Base-by-base conservation (phyloP, 2,113 vertebrate genomes). In the Haplochromis burtoni region DNA sequence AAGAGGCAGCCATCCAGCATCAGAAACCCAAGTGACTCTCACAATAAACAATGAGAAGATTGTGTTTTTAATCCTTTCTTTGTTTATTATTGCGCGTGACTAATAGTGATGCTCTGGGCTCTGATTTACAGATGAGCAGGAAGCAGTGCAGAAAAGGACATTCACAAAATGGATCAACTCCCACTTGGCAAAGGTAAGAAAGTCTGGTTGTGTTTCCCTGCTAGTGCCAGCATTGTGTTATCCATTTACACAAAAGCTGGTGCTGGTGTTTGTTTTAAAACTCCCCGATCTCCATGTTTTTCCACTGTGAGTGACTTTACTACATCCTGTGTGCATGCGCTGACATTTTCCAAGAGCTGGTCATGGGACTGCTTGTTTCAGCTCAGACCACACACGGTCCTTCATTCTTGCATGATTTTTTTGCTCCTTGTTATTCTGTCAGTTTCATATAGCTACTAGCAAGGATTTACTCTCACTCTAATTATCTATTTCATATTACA, bases 161-260 rank as follows among this genome's bases (percentile, higher is more conserved):
- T 99, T 99, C 93, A 99, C 99, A 9, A 99, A 99, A 96, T 99
- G 99, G 99, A 99, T 99, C 97, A 99, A 99, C 94, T 98, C 98
- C 94, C 98, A 99, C 91, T 96, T 99, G 96, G 97, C 97, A 88
- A 99, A 99, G 99, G 98, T 99, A 97, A 97, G 93, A 35, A 4
- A 86, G 84, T 82, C 81, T 80, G 84, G 63, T 88, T 90, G 59
- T 66, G 84, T 91, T 84, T 82, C 82, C 68, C 42, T 83, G 82
- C 76, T 83, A n/a, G 84, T 81, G 86, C 89, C 93, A 92, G 79
- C 79, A 91, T 94, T 94, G 90, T 91, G 76, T 85, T 87, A 24
- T 80, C 21, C 24, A 49, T 83, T 61, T 76, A 80, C 71, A 89
- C 81, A 86, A 87, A 91, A 51, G 88, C 54, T 10, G 59, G 81